A percentile compares a stretch with the other conserved stretches of the same genome.
Conservation (phyloP, 2,888 invertebrate genomes). For the Pharmacophagus antenor region DNA sequence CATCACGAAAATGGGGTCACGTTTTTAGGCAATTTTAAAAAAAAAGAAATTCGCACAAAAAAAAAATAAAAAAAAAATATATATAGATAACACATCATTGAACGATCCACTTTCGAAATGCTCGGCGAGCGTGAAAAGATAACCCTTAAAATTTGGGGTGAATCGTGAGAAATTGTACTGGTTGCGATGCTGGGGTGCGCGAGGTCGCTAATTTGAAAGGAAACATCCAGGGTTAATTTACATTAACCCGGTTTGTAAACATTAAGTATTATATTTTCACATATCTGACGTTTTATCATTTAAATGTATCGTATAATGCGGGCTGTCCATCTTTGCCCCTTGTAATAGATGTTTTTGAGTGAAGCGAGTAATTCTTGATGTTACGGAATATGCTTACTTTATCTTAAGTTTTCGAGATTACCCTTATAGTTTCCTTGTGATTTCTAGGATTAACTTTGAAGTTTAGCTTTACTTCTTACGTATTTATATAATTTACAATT, state of each 20-base stretch:
- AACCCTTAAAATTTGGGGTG: slow-evolving; percentile 75
- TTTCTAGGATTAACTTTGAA: too few relatives aligned
- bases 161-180: slow-evolving; percentile 62
- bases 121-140: slow-evolving; percentile 58
- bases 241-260: slow-evolving; percentile 47
- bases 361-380: too few relatives aligned
- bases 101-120: slow-evolving; percentile 67
- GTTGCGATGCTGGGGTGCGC: slow-evolving; percentile 45
- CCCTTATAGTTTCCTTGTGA: too few relatives aligned
- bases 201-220: slow-evolving; percentile 52
- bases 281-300: slow-evolving; percentile 22
- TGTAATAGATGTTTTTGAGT: too few relatives aligned
- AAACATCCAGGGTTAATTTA: slow-evolving; percentile 58
- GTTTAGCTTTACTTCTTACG: too few relatives aligned
- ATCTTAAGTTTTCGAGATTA: too few relatives aligned
- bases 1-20: slow-evolving; percentile 73
- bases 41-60: slow-evolving; percentile 45
- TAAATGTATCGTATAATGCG: slow-evolving; percentile 25
- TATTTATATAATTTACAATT: too few relatives aligned
- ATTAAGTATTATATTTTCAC: slow-evolving; percentile 21
- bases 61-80: slow-evolving; percentile 40
- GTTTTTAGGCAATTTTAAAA: slow-evolving; percentile 50
- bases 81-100: slow-evolving; percentile 57
- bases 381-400: too few relatives aligned
- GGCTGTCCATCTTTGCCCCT: neutral